Evolutionary conservation across 2,797 vertebrate species (phyloP), one percentile per base, ranked within the genome.

Genomic region (Pseudochaenichthys georgianus): DNA sequence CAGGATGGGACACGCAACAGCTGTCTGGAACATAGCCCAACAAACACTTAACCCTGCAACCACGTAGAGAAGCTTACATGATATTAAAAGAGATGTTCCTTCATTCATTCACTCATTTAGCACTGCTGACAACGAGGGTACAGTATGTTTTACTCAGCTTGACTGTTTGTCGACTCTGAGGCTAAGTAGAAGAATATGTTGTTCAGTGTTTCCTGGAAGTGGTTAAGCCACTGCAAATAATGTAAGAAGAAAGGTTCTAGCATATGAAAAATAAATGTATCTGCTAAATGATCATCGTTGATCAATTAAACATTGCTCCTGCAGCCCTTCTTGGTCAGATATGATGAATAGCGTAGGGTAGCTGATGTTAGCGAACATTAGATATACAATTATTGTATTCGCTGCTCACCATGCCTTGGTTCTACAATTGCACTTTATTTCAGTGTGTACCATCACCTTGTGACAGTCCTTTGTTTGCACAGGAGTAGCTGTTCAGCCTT

Each of bases 1-100:
- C 84, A 75, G 79, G 88, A 67, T 61, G 73, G 72, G 73, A 88
- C 78, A 78, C 1, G 41, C 85, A 84, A 81, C 81, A 82, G 67
- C 81, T 84, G 81, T 74, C 74, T 87, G 79, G 85, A 91, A 59
- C 34, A 8, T 52, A 73, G 82, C 83, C 87, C 81, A 78, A 82
- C 16, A 47, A 72, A 83, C 70, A 73, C 81, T 84, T 80, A 81
- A 80, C 64, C 59, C 81, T 55, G 75, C 60, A 69, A 70, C 45
- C 77, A 82, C 3, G 3, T 70, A 73, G 67, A 70, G 71, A 81
- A 13, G 38, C 58, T 55, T 51, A 72, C 81, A 79, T 17, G 64
- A 19, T 43, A 67, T 76, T 74, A 77, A 67, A 65, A 73, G 72
- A 82, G 53, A 66, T 58, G 69, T 64, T 64, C 54, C 41, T 71